Conservation (phyloP, 2,888 invertebrate genomes). For the Conchocele bisecta region DNA sequence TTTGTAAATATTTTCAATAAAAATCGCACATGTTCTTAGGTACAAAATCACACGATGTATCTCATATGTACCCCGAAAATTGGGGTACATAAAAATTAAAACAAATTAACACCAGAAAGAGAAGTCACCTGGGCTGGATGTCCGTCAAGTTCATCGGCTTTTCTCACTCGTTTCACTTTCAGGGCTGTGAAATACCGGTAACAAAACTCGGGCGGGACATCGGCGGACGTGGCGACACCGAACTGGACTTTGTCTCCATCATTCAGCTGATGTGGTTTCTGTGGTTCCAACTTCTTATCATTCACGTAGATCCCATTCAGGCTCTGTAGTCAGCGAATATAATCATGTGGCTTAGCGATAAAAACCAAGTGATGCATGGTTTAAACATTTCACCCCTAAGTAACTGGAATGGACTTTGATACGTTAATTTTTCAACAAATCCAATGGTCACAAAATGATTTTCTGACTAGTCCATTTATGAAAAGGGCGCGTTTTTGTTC, state of each 20-base stretch:
- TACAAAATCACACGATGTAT: too few relatives aligned
- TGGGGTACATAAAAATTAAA: slow-evolving; percentile 2
- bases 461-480: too few relatives aligned
- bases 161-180: slow-evolving; percentile 55
- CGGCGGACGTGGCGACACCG: slow-evolving; percentile 64
- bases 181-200: slow-evolving; percentile 67
- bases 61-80: too few relatives aligned
- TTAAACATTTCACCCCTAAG: not conserved
- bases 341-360: too few relatives aligned
- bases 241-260: slow-evolving; percentile 76
- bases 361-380: not conserved
- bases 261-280: slow-evolving; percentile 51
- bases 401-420: not conserved
- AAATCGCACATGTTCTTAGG: too few relatives aligned
- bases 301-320: slow-evolving; percentile 78
- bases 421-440: not conserved
- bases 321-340: slow-evolving; percentile 66
- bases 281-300: slow-evolving; percentile 65
- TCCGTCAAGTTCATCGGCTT: slow-evolving; percentile 29
- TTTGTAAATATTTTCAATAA: too few relatives aligned
- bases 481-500: too few relatives aligned
- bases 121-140: slow-evolving; percentile 1
- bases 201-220: slow-evolving; percentile 67
- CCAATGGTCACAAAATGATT: too few relatives aligned
- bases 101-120: not conserved